Evolutionary conservation across 2,113 vertebrate genomes (phyloP), one percentile per base, ranked within the genome.

Genomic region (Salvelinus fontinalis): DNA sequence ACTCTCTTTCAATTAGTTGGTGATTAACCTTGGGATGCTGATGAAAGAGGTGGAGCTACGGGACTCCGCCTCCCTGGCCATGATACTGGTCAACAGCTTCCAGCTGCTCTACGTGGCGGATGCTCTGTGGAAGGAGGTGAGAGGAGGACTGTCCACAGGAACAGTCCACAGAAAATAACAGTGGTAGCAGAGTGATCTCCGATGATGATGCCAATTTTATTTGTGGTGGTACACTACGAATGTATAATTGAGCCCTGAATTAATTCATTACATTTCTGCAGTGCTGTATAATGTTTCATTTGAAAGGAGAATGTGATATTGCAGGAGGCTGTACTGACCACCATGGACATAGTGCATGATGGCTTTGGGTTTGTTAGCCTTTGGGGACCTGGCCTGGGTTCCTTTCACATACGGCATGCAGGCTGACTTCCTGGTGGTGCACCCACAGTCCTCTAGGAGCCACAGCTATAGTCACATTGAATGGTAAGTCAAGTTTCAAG

Each of bases 311-410:
- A 59, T 44, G 2, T 39, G 1, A 71, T 54, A 48, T 69, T 66
- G 74, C 90, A 97, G 96, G 96, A 96, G 79, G 94, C 95, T 0
- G 77, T 97, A 49, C 92, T 97, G 31, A 96, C 95, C 24, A 96
- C 96, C 59, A 97, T 97, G 95, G 96, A 97, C 85, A 97, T 97
- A 14, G 93, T 93, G 5, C 96, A 95, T 0, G 95, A 97, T 0
- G 96, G 96, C 1, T 97, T 97, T 72, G 96, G 96, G 48, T 97
- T 97, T 85, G 96, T 76, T 97, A 86, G 95, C 91, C 2, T 97
- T 97, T 2, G 96, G 96, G 18, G 94, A 97, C 87, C 83, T 97
- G 62, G 91, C 92, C 12, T 97, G 96, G 96, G 95, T 97, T 22
- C 96, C 96, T 4, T 97, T 97, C 83, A 93, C 94, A 5, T 97